Evolutionary conservation across 2,797 vertebrate genomes (phyloP).

Genomic region (Propithecus deckenii): DNA sequence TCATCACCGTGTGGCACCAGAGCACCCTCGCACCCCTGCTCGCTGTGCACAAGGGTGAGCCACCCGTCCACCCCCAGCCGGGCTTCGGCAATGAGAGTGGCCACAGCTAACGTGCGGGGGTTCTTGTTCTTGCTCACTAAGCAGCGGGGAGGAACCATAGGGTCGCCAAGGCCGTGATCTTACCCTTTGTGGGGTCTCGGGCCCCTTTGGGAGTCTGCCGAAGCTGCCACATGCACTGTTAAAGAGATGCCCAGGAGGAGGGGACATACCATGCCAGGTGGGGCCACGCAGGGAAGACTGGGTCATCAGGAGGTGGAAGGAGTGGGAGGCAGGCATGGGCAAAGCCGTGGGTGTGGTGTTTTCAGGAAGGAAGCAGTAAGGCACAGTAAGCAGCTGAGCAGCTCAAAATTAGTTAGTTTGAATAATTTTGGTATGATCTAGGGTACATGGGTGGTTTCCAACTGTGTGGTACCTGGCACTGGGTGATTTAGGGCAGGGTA

Average conservation of each 20-base stretch:
- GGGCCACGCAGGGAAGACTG: too few species aligned
- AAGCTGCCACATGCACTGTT: neutral
- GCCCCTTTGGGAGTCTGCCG: neutral
- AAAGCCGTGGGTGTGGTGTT: neutral
- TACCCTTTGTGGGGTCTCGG: neutral
- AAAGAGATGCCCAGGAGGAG: neutral
- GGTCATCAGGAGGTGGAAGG: neutral
- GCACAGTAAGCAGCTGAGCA: neutral
- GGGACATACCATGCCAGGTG: too few species aligned
- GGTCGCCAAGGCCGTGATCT: neutral
- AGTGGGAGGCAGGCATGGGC: too few species aligned
- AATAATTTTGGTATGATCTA: neutral
- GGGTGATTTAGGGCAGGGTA: neutral
- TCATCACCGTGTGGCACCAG: conserved; percentile 99
- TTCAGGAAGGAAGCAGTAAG: neutral
- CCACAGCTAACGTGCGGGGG: fast-evolving
- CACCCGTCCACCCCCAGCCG: neutral
- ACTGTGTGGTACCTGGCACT: neutral
- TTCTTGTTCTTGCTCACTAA: neutral
- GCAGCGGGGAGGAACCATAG: neutral
- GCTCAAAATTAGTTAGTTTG: neutral
- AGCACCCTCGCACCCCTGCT: conserved; percentile 96
- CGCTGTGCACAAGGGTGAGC: conserved; percentile 96
- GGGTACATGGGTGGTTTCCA: neutral
- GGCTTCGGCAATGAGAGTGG: neutral